Percentiles rank a stretch among this genome's conserved stretches.
Conservation (phyloP, 2,797 vertebrate genomes). For the Tarsius wallacei region DNA sequence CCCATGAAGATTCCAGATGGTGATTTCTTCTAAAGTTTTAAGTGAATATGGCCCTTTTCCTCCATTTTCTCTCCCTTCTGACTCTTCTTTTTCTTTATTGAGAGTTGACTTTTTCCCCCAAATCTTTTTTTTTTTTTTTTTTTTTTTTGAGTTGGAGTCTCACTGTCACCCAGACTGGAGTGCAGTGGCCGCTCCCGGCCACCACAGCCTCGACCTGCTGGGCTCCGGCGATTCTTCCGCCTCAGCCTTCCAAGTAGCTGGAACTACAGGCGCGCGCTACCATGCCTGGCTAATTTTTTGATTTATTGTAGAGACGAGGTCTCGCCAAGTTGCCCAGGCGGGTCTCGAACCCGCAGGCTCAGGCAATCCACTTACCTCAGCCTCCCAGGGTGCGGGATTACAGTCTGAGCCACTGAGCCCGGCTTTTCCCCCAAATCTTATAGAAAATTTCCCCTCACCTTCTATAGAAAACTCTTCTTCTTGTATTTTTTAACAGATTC, state of each 20-base stretch:
- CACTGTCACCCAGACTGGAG: neutral
- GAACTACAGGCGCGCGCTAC: neutral
- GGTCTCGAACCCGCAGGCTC: neutral
- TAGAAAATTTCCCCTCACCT: too few relatives aligned
- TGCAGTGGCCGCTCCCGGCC: neutral
- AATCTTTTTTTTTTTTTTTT: neutral
- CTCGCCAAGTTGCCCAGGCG: neutral
- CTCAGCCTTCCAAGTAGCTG: neutral
- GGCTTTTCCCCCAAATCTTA: neutral
- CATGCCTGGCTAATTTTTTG: neutral
- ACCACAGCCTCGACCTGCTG: neutral
- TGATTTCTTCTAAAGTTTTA: neutral
- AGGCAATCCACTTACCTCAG: fast-evolving
- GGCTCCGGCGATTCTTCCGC: neutral
- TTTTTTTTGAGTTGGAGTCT: neutral
- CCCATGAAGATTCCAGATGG: neutral
- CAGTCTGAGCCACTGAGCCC: neutral
- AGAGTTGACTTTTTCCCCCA: neutral
- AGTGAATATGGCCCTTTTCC: neutral
- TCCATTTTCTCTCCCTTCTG: neutral
- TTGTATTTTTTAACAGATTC: neutral
- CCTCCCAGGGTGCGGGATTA: neutral
- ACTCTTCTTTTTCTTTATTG: neutral
- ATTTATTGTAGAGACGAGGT: neutral
- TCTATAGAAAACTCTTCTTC: neutral